Evolutionary conservation across 1,140 invertebrate genomes (phyloP).

Genomic region (Zophobas morio): DNA sequence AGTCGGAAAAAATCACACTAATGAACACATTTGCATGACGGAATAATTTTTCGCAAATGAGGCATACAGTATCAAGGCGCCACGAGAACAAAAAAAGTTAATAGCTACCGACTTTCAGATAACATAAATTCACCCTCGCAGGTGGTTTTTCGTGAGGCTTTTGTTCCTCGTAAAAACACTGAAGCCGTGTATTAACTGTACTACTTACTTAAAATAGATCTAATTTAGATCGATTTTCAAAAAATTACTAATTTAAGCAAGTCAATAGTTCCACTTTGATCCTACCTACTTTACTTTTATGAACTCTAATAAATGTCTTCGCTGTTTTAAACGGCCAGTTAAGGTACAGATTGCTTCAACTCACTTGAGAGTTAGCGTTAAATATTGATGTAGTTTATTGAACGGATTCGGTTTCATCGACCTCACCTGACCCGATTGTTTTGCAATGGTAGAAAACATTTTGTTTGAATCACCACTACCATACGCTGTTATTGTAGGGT

Average conservation of each 20-base stretch:
- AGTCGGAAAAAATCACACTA: background rate
- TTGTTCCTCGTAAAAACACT: background rate
- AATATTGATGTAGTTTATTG: conserved; percentile 38
- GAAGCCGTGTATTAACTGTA: background rate
- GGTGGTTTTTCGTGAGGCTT: conserved; percentile 16
- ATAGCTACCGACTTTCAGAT: background rate
- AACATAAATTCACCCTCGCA: background rate
- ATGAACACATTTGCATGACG: conserved; percentile 2
- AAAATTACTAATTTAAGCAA: too few species aligned
- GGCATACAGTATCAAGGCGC: background rate
- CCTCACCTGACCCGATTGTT: conserved; percentile 34
- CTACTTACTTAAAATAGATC: too few species aligned
- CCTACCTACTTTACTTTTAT: too few species aligned
- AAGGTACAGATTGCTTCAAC: background rate
- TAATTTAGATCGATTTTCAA: too few species aligned
- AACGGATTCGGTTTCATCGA: conserved; percentile 34
- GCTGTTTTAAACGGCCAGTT: background rate
- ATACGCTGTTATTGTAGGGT: conserved; percentile 11
- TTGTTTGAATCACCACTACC: conserved; percentile 9
- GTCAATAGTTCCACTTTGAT: too few species aligned
- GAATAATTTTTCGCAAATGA: conserved; percentile 8
- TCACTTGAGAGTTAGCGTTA: conserved; percentile 13
- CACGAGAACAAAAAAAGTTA: background rate
- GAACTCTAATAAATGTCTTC: too few species aligned
- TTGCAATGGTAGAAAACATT: conserved; percentile 20